Evolutionary conservation across 1,140 invertebrate genomes (phyloP).

Genomic region (Philaenus spumarius): DNA sequence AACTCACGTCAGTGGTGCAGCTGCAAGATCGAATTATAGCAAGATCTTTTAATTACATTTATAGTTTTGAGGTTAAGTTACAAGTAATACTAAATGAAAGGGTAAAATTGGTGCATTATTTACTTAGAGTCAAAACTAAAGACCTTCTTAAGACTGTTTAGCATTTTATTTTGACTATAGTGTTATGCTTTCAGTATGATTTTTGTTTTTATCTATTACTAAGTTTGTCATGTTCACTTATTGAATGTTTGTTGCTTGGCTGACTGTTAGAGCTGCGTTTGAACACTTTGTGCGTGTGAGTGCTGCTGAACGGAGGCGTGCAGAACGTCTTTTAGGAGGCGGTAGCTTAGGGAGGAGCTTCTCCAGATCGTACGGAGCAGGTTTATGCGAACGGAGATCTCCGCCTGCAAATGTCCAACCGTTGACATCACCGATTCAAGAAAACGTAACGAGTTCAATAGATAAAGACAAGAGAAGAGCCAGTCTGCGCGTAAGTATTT

Average conservation of each 20-base stretch:
- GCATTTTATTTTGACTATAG: too few species aligned
- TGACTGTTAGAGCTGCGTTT: slow-evolving; percentile 17
- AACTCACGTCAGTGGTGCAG: too few species aligned
- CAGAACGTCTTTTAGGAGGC: slow-evolving; percentile 45
- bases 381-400: too few species aligned
- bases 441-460: neutral
- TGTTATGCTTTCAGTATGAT: too few species aligned
- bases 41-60: too few species aligned
- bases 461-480: slow-evolving; percentile 12
- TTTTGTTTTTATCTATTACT: neutral
- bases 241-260: neutral
- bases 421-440: neutral
- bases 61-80: too few species aligned
- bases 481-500: slow-evolving; percentile 26
- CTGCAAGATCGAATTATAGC: too few species aligned
- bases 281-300: slow-evolving; percentile 51
- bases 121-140: too few species aligned
- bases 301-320: slow-evolving; percentile 38
- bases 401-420: neutral
- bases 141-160: too few species aligned
- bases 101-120: too few species aligned
- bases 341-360: slow-evolving; percentile 45
- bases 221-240: slow-evolving; percentile 1
- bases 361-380: slow-evolving; percentile 39
- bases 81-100: too few species aligned